phyloP scores from a whole-genome alignment of 2,888 invertebrate species.

The Acanthoscelides obtectus region DNA sequence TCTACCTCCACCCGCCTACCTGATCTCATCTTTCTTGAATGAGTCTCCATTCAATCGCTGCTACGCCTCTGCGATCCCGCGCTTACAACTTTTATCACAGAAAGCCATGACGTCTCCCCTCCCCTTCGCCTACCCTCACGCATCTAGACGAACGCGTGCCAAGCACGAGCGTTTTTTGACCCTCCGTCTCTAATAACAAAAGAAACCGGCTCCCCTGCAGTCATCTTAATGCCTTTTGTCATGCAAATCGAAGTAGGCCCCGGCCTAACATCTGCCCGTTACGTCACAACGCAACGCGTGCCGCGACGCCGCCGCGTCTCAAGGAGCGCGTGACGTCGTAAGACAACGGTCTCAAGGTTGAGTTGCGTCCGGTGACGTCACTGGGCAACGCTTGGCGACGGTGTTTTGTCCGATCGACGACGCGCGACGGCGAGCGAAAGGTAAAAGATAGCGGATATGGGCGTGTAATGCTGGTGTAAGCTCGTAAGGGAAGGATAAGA shows the following conservation, averaged over 20 bases:
- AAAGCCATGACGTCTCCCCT: conserved; percentile 5
- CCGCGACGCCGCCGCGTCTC: not conserved
- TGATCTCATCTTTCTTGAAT: not conserved
- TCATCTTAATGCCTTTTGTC: conserved; percentile 46
- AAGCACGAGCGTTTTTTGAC: conserved; percentile 46
- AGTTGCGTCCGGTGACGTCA: conserved; percentile 38
- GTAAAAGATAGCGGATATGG: not conserved
- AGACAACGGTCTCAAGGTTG: conserved; percentile 43
- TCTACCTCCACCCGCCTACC: not conserved
- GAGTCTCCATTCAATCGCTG: not conserved
- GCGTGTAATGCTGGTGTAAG: not conserved
- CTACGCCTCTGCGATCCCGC: not conserved
- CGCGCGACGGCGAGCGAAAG: too few relatives aligned
- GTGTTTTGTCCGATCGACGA: not conserved
- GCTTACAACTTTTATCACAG: not conserved
- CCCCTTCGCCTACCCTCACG: conserved; percentile 35
- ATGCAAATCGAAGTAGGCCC: conserved; percentile 45
- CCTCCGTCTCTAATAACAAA: conserved; percentile 43
- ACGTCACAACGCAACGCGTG: not conserved
- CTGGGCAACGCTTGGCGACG: conserved; percentile 10
- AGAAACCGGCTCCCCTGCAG: conserved; percentile 45
- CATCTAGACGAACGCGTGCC: conserved; percentile 46
- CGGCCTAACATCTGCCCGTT: not conserved
- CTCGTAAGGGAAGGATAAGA: not conserved
- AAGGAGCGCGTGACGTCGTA: conserved; percentile 9